Percentiles rank a stretch among this genome's conserved stretches.
Evolutionary conservation across 1,140 invertebrate species (phyloP).

Genomic region (Drosophila kepulauana): DNA sequence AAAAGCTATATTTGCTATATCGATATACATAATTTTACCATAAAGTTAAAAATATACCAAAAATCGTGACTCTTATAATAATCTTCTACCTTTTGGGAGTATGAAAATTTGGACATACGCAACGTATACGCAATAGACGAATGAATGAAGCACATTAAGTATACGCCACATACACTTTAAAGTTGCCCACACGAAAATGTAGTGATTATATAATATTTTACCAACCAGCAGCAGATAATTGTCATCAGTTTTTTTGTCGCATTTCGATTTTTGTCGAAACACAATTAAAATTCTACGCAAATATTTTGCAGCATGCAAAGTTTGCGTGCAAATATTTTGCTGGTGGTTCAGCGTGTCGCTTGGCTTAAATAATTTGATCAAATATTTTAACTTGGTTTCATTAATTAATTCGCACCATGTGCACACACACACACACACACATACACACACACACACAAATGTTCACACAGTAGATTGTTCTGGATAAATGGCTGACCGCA

Average conservation of each 20-base stretch:
- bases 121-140: background rate
- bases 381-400: constrained; percentile 63
- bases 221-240: background rate
- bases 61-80: no score
- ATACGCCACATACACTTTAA: background rate
- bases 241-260: background rate
- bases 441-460: background rate
- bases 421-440: background rate
- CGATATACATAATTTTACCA: no score
- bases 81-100: no score
- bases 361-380: constrained; percentile 55
- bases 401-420: constrained; percentile 51
- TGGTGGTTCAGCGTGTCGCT: constrained; percentile 1
- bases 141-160: background rate
- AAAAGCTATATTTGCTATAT: no score
- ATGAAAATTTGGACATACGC: no score
- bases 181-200: no score
- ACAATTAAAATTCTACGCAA: constrained; percentile 21
- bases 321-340: constrained; percentile 43
- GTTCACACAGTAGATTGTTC: constrained; percentile 10
- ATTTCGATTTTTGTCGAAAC: background rate
- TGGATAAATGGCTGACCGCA: constrained; percentile 26
- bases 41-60: no score
- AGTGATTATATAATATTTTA: no score
- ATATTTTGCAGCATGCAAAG: constrained; percentile 28